These are phyloP conservation scores for Pseudomyrmex gracilis DNA, from an alignment of 1,140 invertebrate genomes.

Conservation along the genomic window DNA sequence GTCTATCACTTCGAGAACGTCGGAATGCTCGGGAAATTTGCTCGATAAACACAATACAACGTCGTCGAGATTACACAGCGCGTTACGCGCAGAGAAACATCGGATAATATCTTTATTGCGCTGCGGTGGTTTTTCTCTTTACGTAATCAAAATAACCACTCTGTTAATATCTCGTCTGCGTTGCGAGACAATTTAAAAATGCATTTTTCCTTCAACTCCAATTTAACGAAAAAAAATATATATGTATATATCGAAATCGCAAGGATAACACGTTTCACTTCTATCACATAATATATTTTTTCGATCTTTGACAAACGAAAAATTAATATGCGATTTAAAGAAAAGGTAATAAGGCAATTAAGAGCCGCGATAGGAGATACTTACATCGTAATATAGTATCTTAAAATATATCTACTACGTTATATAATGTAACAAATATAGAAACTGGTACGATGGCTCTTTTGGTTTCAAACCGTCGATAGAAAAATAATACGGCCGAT, in stretches of 20 bases:
- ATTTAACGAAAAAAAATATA: neutral
- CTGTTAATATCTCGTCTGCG: neutral
- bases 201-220: constrained; percentile 56
- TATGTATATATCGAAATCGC: neutral
- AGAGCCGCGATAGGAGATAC: too few species aligned
- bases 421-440: too few species aligned
- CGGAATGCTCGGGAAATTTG: constrained; percentile 61
- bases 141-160: constrained; percentile 8
- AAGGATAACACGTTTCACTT: constrained; percentile 20
- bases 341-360: too few species aligned
- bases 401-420: too few species aligned
- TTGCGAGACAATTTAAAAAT: constrained; percentile 18
- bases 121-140: neutral
- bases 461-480: too few species aligned
- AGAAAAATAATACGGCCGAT: too few species aligned
- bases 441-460: too few species aligned
- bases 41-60: constrained; percentile 37
- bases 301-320: constrained; percentile 14
- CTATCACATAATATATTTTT: constrained; percentile 21
- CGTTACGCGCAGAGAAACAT: neutral
- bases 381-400: too few species aligned
- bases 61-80: constrained; percentile 23
- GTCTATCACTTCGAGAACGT: constrained; percentile 25
- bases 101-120: constrained; percentile 12
- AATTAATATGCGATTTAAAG: constrained; percentile 14